Base-by-base conservation (phyloP, 2,797 vertebrate genomes). In the Acrossocheilus fasciatus region DNA sequence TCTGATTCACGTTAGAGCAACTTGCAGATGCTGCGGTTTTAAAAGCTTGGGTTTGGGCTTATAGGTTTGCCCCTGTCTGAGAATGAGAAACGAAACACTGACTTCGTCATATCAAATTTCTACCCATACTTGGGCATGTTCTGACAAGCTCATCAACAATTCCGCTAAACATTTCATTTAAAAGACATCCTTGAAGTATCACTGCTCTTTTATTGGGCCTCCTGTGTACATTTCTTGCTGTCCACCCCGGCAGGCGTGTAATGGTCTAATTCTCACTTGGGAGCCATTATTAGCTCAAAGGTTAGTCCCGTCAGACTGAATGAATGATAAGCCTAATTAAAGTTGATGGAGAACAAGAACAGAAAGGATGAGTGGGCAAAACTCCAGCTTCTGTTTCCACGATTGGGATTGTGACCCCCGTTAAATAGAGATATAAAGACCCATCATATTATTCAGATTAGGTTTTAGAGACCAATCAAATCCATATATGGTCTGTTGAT, bases 231-330 rank as follows among this genome's bases (percentile, higher is more conserved):
- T 72, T 85, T 85, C 47, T 57, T 57, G 23, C n/a, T 79, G 74
- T 78, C 57, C 86, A 83, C 50, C 70, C 62, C 80, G 10, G 39
- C 82, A 89, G 86, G 79, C 70, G 47, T 88, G 75, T 85, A 87
- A 88, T 89, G 75, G 47, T 85, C 75, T 85, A 88, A 88, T 86
- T 83, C 81, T 87, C 50, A 87, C 70, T 81, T 83, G 68, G 20
- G 47, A 80, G 84, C 75, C 54, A 45, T 86, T 84, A 88, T 89
- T 90, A 90, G 82, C 88, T 83, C 73, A 85, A 88, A 90, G 86
- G 84, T 89, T 88, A 76, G 23, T 88, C 23, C n/a, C 12, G 64
- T 81, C 82, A 68, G 64, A 83, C 86, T 77, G 80, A 89, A 87
- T 75, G 36, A 88, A 83, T 79, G 80, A 85, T 80, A 75, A 59